Conservation (phyloP, 2,888 invertebrate genomes). For the Aquatica leii region DNA sequence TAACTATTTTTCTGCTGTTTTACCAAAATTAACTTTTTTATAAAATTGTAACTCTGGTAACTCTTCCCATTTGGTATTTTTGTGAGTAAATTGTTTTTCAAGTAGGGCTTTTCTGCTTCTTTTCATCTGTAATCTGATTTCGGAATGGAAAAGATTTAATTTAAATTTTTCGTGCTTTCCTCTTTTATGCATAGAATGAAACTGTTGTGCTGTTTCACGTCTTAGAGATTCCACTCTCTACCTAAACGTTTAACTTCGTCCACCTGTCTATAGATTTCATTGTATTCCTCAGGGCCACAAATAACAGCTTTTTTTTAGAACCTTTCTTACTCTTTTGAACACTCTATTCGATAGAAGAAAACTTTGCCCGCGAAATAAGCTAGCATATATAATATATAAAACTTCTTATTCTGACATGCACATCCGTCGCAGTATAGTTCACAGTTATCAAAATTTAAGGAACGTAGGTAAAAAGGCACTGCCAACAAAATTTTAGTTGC, state of each 20-base stretch:
- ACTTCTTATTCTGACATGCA: too few species aligned
- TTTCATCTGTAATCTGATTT: not conserved
- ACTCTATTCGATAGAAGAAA: not conserved
- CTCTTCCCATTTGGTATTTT: constrained; percentile 1
- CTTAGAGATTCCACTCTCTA: not conserved
- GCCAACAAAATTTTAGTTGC: too few species aligned
- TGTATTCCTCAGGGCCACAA: too few species aligned
- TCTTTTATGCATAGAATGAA: not conserved
- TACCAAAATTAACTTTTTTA: not conserved
- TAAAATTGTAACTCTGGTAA: too few species aligned
- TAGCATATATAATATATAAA: too few species aligned
- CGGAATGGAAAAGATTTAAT: not conserved
- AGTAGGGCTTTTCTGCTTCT: not conserved
- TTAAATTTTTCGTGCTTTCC: not conserved
- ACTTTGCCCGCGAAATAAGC: too few species aligned
- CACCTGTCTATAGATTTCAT: too few species aligned
- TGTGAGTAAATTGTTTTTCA: not conserved
- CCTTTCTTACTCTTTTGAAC: not conserved
- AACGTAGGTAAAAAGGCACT: too few species aligned
- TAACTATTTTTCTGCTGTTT: not conserved
- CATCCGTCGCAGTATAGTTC: too few species aligned
- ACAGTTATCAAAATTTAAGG: too few species aligned
- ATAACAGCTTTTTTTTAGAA: not conserved
- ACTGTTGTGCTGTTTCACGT: not conserved
- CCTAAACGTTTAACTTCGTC: too few species aligned